Conservation (phyloP, 2,113 vertebrate species). For the Oceanites oceanicus region DNA sequence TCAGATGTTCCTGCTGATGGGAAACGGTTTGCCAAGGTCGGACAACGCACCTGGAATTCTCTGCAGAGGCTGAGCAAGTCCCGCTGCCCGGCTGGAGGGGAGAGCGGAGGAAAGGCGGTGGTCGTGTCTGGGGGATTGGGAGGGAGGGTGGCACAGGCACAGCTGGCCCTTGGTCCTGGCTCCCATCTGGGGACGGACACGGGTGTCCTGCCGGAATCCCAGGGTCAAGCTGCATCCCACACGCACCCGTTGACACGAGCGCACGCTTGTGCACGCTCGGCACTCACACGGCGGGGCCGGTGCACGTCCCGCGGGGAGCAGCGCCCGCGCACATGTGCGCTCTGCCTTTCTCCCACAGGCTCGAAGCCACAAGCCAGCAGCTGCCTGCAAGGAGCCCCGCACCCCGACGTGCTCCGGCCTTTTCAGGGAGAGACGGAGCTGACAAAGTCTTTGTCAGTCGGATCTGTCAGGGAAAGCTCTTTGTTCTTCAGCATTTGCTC, state of each 20-base stretch:
- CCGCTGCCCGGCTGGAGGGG: accelerated
- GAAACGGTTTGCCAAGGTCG: background rate
- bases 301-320: background rate
- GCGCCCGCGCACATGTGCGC: background rate
- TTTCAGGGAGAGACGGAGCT: constrained; percentile 28
- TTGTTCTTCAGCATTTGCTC: constrained; percentile 61
- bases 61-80: background rate
- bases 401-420: constrained; percentile 11
- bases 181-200: accelerated
- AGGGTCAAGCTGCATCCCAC: accelerated
- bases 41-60: background rate
- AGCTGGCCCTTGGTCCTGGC: background rate
- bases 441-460: constrained; percentile 53
- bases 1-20: background rate
- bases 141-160: background rate
- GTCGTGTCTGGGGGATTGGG: accelerated
- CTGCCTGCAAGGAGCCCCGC: constrained; percentile 16
- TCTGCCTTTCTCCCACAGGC: background rate
- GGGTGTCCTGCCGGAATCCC: accelerated
- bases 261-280: accelerated
- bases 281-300: accelerated
- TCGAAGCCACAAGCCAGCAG: background rate
- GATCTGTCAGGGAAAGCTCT: constrained; percentile 46
- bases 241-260: accelerated
- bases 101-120: accelerated